Evolutionary conservation across 2,797 vertebrate genomes (phyloP), one percentile per base, ranked within the genome.

Genomic region (Coracias cyanogaster): DNA sequence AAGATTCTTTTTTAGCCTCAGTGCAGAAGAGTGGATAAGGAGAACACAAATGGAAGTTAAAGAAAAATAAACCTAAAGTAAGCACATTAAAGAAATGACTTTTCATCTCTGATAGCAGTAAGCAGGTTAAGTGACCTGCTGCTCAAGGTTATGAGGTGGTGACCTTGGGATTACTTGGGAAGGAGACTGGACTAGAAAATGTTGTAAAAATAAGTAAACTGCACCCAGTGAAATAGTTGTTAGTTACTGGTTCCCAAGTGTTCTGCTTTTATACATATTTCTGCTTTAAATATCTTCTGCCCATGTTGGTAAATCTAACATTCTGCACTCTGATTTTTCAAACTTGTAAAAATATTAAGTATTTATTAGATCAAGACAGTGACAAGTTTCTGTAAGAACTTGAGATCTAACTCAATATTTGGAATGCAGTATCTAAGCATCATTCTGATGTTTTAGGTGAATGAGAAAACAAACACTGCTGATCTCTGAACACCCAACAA

Each of bases 211-310:
- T 89, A 90, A 91, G 51, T 19, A 77, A 90, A 67, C 26, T 39
- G 28, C 33, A 52, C 55, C 7, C 25, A 82, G 12, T 54, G 46
- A 86, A 82, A 74, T 37, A 66, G 31, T 49, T 82, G 22, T 35
- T 72, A 21, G 46, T 90, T 80, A 39, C 41, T 67, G 85, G 4
- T 94, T 86, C 77, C 46, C 37, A 48, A 2, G 3, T 81, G 49
- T 37, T 72, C 55, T 66, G 28, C 18, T 92, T 87, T 72, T 62
- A 45, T 37, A 90, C 73, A 86, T 91, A 33, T 80, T 73, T 93
- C 80, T 85, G 73, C 82, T 94, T 96, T 89, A 86, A 91, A 94
- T 86, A 89, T 69, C 35, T 21, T 46, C 88, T 91, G 35, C 45
- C 31, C 5, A 4, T 66, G 60, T 31, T 92, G 41, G 26, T 72